These are phyloP conservation scores for Psilopogon haemacephalus DNA, from an alignment of 2,113 vertebrate genomes.

Conservation along the genomic window DNA sequence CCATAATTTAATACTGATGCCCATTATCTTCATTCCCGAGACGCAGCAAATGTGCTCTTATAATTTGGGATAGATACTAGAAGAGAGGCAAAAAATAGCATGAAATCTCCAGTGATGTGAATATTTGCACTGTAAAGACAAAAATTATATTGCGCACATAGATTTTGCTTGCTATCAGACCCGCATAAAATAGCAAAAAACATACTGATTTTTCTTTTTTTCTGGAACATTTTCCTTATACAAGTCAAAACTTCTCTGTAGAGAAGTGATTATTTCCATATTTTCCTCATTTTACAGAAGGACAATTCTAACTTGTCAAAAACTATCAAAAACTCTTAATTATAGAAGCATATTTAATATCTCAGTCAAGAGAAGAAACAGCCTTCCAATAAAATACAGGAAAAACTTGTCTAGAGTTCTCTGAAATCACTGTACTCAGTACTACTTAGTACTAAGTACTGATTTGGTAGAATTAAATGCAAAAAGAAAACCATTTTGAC, in stretches of 20 bases:
- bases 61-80: not conserved
- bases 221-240: not conserved
- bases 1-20: not conserved
- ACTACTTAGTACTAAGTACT: not conserved
- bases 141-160: not conserved
- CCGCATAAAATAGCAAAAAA: not conserved
- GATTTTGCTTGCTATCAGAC: not conserved
- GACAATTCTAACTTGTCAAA: not conserved
- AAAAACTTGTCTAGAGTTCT: not conserved
- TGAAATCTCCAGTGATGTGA: not conserved
- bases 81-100: not conserved
- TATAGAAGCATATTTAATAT: not conserved
- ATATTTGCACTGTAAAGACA: not conserved
- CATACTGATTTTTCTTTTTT: not conserved
- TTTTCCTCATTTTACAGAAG: not conserved
- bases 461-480: not conserved
- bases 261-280: not conserved
- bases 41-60: not conserved
- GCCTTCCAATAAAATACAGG: not conserved
- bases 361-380: not conserved
- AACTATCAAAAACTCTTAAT: not conserved
- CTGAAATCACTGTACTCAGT: not conserved
- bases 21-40: not conserved
- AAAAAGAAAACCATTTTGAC: not conserved
- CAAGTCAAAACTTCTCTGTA: not conserved